Evolutionary conservation across 2,888 invertebrate species (phyloP).

Genomic region (Lasioglossum figueresi): DNA sequence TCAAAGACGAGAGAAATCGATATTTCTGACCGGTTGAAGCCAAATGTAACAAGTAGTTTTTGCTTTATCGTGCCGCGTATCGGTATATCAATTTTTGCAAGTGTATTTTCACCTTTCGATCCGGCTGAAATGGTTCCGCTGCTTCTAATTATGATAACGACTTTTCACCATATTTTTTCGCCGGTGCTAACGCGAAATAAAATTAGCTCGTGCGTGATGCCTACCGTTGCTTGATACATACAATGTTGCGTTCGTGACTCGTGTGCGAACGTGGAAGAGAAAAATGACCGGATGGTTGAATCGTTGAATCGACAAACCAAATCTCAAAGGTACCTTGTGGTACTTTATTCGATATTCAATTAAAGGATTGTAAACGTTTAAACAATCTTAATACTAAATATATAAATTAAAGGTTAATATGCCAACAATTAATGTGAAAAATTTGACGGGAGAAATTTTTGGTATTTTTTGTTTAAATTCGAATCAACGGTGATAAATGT

Average conservation of each 20-base stretch:
- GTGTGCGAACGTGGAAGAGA: background rate
- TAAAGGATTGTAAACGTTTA: no score
- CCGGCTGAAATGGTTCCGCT: background rate
- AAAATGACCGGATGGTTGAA: background rate
- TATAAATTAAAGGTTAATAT: background rate
- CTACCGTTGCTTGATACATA: background rate
- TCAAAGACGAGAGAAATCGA: background rate
- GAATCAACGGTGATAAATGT: background rate
- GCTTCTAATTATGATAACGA: background rate
- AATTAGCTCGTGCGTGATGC: background rate
- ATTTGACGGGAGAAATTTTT: background rate
- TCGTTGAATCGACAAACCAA: no score
- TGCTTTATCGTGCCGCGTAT: background rate
- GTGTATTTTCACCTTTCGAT: background rate
- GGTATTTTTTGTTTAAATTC: background rate
- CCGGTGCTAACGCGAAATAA: background rate
- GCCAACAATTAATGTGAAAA: background rate
- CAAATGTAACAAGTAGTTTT: background rate
- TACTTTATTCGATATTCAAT: no score
- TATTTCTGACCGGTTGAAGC: background rate
- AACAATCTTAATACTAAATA: no score
- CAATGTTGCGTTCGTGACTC: background rate
- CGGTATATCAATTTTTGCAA: constrained; percentile 1
- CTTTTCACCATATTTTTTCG: background rate
- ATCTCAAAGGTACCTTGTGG: no score